Evolutionary conservation across 2,113 vertebrate genomes (phyloP).

Genomic region (Tychaedon coryphoeus): DNA sequence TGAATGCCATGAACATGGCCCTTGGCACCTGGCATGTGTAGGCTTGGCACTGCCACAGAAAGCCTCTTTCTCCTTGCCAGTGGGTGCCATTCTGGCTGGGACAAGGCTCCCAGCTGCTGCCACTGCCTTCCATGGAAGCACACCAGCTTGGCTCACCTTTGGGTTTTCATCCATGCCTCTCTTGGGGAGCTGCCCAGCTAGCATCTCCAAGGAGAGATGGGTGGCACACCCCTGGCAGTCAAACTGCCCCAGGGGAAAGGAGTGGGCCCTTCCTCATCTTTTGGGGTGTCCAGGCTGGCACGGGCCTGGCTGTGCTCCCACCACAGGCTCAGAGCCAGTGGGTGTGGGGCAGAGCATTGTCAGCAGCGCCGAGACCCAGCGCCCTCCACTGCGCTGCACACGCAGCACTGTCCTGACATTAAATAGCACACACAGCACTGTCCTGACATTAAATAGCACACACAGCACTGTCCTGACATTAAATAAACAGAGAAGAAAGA

Average conservation of each 20-base stretch:
- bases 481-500: background rate
- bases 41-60: background rate
- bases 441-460: no score
- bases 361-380: rapidly evolving
- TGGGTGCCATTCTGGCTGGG: background rate
- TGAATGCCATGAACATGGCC: background rate
- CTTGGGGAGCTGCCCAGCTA: background rate
- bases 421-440: no score
- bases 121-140: background rate
- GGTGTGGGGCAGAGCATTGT: rapidly evolving
- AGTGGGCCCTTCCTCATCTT: background rate
- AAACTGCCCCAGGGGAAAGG: background rate
- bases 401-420: no score
- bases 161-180: background rate
- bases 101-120: background rate
- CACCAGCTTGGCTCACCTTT: background rate
- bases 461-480: background rate
- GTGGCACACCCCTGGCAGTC: background rate
- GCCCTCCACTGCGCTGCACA: background rate
- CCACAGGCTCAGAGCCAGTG: rapidly evolving
- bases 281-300: rapidly evolving
- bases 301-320: rapidly evolving
- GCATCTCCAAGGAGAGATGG: rapidly evolving
- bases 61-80: background rate
- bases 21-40: background rate